Percentiles rank a stretch among this genome's conserved stretches.
Evolutionary conservation across 1,140 invertebrate genomes (phyloP).

Genomic region (Drosophila tsacasi): DNA sequence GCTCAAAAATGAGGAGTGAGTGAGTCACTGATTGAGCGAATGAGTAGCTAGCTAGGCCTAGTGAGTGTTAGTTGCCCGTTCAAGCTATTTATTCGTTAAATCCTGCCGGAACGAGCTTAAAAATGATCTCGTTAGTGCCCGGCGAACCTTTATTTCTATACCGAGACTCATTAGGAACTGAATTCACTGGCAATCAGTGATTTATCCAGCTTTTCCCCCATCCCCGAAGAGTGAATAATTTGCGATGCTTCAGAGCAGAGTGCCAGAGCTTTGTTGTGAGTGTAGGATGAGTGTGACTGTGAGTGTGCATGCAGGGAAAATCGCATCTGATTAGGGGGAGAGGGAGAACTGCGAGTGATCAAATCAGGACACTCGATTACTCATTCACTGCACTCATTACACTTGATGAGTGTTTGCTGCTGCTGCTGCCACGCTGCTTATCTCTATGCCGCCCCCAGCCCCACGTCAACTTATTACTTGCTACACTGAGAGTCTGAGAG

Average conservation of each 20-base stretch:
- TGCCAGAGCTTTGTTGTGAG: background rate
- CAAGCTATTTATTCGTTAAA: background rate
- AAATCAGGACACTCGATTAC: conserved; percentile 53
- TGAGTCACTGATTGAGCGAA: conserved; percentile 18
- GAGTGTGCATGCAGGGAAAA: conserved; percentile 1
- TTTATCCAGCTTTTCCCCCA: background rate
- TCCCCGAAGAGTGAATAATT: conserved; percentile 3
- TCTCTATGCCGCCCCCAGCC: conserved; percentile 19
- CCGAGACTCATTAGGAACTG: background rate
- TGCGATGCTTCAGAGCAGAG: background rate
- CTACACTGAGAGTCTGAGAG: background rate
- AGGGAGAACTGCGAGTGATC: background rate
- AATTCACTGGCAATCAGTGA: conserved; percentile 17
- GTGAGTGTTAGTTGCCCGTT: background rate
- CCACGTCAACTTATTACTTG: background rate
- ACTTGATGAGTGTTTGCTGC: conserved; percentile 43
- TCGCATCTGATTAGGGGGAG: conserved; percentile 18
- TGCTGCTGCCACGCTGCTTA: conserved; percentile 43
- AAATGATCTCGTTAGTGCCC: background rate
- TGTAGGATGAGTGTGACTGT: background rate
- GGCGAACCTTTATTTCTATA: background rate
- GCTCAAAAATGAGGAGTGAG: background rate
- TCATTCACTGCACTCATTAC: conserved; percentile 50
- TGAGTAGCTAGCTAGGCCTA: background rate
- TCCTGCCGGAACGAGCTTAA: background rate